Evolutionary conservation across 37 sponge, comb jelly and placozoan genomes (phyloP).

Genomic region (Dysidea cf. avara): DNA sequence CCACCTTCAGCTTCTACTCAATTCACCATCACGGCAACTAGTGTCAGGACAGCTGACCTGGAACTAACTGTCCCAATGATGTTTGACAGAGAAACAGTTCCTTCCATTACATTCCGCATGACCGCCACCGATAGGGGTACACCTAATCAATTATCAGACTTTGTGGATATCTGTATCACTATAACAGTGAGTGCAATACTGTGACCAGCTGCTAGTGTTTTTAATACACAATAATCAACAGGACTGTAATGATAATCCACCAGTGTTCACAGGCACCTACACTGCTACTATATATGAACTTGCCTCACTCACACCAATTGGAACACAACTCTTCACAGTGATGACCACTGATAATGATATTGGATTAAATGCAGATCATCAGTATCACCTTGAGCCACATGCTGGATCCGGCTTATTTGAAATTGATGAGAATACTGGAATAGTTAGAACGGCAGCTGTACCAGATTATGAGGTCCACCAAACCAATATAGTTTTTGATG

Average conservation of each 20-base stretch:
- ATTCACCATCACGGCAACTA: too few species aligned
- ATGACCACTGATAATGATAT: conserved; percentile 14
- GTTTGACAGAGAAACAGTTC: background rate
- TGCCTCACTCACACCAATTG: conserved; percentile 8
- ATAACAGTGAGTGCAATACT: background rate
- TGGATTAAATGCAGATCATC: too few species aligned
- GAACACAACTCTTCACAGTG: conserved; percentile 23
- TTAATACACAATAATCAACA: background rate
- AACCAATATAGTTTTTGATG: too few species aligned
- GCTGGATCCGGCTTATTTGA: conserved; percentile 15
- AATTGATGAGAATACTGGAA: conserved; percentile 23
- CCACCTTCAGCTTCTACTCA: background rate
- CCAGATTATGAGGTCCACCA: conserved; percentile 28
- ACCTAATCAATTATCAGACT: background rate
- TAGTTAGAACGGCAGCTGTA: conserved; percentile 15
- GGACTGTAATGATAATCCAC: conserved; percentile 35
- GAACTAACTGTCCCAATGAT: conserved; percentile 3
- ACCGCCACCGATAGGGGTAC: conserved; percentile 24
- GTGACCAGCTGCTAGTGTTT: background rate
- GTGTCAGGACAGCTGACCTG: conserved; percentile 13
- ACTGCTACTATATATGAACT: conserved; percentile 25
- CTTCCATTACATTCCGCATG: background rate
- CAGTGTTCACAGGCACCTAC: conserved; percentile 23
- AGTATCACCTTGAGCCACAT: too few species aligned
- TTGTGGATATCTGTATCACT: background rate